These are phyloP conservation scores for Calameuta idolon DNA, from an alignment of 2,888 invertebrate genomes.

Conservation along the genomic window DNA sequence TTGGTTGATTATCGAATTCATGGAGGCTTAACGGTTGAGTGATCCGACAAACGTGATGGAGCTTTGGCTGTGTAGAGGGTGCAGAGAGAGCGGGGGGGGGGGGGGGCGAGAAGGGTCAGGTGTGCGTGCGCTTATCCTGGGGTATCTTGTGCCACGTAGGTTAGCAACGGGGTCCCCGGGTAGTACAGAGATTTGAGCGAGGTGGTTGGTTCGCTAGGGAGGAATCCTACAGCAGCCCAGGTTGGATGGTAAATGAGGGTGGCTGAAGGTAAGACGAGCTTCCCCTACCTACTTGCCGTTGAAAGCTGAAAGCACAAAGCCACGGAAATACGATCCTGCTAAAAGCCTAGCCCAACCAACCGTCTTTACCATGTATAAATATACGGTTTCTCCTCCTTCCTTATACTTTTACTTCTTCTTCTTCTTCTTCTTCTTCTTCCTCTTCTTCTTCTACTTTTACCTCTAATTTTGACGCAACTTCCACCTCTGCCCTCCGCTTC, in stretches of 20 bases:
- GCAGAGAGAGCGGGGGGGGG: too few species aligned
- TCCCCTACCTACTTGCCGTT: constrained; percentile 17
- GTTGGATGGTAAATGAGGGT: constrained; percentile 15
- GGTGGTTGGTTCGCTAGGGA: constrained; percentile 6
- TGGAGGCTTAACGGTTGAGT: background rate
- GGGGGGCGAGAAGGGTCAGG: background rate
- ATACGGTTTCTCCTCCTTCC: constrained; percentile 1
- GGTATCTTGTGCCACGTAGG: background rate
- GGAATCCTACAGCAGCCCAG: background rate
- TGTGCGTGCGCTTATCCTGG: background rate
- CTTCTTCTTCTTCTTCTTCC: background rate
- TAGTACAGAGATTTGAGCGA: constrained; percentile 20
- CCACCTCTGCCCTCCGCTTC: background rate
- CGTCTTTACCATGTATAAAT: constrained; percentile 31
- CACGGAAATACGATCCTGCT: constrained; percentile 43
- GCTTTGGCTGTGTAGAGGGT: background rate
- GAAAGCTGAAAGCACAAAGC: constrained; percentile 42
- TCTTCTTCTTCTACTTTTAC: background rate
- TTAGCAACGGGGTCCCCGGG: background rate
- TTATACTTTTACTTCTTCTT: background rate
- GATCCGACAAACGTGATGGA: background rate
- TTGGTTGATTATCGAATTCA: background rate
- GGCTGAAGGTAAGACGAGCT: constrained; percentile 20
- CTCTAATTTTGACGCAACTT: constrained; percentile 6
- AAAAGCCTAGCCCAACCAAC: constrained; percentile 38